These are phyloP conservation scores for Perizoma affinitatum DNA, from an alignment of 2,888 invertebrate genomes.

Conservation along the genomic window DNA sequence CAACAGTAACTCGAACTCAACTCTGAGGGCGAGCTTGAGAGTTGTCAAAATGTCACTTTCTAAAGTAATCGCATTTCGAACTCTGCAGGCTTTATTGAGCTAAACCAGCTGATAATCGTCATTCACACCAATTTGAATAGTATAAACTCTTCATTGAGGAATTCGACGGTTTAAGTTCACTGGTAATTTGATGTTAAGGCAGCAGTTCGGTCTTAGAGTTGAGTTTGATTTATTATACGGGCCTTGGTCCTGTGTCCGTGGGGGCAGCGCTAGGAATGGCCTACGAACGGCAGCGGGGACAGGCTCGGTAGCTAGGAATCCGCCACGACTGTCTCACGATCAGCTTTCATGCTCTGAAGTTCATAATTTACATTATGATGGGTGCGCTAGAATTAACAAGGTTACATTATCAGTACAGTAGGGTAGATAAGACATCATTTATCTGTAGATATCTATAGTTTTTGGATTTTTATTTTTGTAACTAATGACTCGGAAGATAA, in stretches of 20 bases:
- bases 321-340: slow-evolving; percentile 85
- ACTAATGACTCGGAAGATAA: not conserved
- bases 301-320: slow-evolving; percentile 75
- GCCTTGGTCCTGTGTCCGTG: not conserved
- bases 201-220: too few relatives aligned
- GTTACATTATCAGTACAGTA: slow-evolving; percentile 11
- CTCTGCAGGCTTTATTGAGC: too few relatives aligned
- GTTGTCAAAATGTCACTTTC: too few relatives aligned
- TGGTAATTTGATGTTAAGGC: too few relatives aligned
- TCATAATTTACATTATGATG: slow-evolving; percentile 25
- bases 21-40: too few relatives aligned
- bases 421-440: not conserved
- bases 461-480: too few relatives aligned
- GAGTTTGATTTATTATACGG: not conserved
- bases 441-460: slow-evolving; percentile 7
- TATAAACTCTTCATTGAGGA: too few relatives aligned
- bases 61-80: too few relatives aligned
- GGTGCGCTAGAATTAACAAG: slow-evolving; percentile 18
- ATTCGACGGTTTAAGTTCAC: too few relatives aligned
- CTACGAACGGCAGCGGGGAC: slow-evolving; percentile 39
- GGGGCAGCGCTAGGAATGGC: slow-evolving; percentile 31
- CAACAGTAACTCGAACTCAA: too few relatives aligned
- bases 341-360: slow-evolving; percentile 88
- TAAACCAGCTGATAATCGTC: too few relatives aligned
- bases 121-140: too few relatives aligned